A percentile compares a stretch with the other conserved stretches of the same genome.
Conservation (phyloP, 2,797 vertebrate species). For the Epinephelus awoara region DNA sequence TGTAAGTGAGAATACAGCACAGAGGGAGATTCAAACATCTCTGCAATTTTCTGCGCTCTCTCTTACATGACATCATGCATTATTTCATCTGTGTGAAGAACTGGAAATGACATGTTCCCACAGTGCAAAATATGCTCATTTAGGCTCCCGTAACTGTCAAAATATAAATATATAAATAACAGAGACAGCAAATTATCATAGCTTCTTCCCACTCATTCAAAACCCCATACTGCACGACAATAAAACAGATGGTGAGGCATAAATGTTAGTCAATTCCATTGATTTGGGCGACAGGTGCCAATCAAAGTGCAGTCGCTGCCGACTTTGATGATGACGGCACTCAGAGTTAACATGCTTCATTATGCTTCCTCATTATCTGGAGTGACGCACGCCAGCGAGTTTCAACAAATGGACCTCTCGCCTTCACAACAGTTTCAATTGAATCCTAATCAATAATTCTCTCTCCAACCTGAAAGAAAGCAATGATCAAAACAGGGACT, state of each 20-base stretch:
- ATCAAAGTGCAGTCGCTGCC: slow-evolving; percentile 69
- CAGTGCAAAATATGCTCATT: slow-evolving; percentile 41
- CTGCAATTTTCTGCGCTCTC: slow-evolving; percentile 23
- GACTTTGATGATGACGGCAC: slow-evolving; percentile 70
- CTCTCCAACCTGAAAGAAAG: slow-evolving; percentile 76
- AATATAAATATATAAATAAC: slow-evolving; percentile 29
- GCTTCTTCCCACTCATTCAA: slow-evolving; percentile 55
- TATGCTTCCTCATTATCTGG: slow-evolving; percentile 76
- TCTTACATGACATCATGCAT: slow-evolving; percentile 34
- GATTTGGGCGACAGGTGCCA: slow-evolving; percentile 79
- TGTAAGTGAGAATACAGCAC: slow-evolving; percentile 27
- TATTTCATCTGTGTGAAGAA: slow-evolving; percentile 44
- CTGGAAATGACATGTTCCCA: slow-evolving; percentile 48
- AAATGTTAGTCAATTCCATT: slow-evolving; percentile 67
- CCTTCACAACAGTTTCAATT: slow-evolving; percentile 75
- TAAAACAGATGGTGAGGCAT: slow-evolving; percentile 71
- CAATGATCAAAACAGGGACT: slow-evolving; percentile 75
- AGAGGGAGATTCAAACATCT: slow-evolving; percentile 3
- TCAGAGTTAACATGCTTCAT: slow-evolving; percentile 74
- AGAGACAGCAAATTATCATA: slow-evolving; percentile 62
- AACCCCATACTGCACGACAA: slow-evolving; percentile 38
- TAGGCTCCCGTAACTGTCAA: slow-evolving; percentile 48
- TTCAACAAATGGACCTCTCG: slow-evolving; percentile 74
- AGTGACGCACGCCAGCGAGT: slow-evolving; percentile 54
- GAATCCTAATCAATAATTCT: slow-evolving; percentile 81